Conservation (phyloP, 1,140 invertebrate genomes). For the Bradynema listronoti region DNA sequence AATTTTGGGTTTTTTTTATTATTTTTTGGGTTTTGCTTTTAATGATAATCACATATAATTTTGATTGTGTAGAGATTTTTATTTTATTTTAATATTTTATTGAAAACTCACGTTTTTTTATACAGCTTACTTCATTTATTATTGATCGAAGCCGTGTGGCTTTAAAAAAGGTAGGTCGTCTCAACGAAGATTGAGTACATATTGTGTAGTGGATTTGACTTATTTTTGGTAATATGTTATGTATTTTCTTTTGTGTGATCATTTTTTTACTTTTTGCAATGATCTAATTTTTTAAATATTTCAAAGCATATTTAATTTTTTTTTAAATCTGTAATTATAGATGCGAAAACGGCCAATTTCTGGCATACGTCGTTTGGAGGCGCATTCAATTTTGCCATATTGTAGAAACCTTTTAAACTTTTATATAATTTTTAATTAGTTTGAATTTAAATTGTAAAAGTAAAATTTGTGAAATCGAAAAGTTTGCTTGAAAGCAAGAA, state of each 20-base stretch:
- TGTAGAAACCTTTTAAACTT: conserved; percentile 67
- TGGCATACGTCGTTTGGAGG: conserved; percentile 84
- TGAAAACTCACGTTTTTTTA: conserved; percentile 16
- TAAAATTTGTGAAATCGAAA: too few species aligned
- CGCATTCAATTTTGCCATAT: conserved; percentile 84
- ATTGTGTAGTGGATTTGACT: conserved; percentile 19
- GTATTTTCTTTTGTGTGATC: conserved; percentile 17
- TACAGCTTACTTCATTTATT: conserved; percentile 54
- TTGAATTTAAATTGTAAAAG: too few species aligned
- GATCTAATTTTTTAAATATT: conserved; percentile 11
- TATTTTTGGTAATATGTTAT: conserved; percentile 16
- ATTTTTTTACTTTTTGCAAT: conserved; percentile 9
- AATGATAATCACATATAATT: not conserved
- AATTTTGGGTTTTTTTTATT: conserved; percentile 2
- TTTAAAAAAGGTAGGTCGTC: conserved; percentile 54
- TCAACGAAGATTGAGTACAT: conserved; percentile 22
- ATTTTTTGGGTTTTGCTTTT: not conserved
- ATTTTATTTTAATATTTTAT: not conserved
- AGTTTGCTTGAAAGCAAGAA: too few species aligned
- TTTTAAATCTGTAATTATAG: conserved; percentile 56
- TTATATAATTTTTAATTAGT: too few species aligned
- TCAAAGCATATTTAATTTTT: conserved; percentile 12
- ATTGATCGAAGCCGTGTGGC: conserved; percentile 53
- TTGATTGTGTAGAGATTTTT: not conserved
- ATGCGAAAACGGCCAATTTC: conserved; percentile 68